These are phyloP conservation scores for Falco punctatus DNA, from an alignment of 2,113 vertebrate species.

Conservation along the genomic window DNA sequence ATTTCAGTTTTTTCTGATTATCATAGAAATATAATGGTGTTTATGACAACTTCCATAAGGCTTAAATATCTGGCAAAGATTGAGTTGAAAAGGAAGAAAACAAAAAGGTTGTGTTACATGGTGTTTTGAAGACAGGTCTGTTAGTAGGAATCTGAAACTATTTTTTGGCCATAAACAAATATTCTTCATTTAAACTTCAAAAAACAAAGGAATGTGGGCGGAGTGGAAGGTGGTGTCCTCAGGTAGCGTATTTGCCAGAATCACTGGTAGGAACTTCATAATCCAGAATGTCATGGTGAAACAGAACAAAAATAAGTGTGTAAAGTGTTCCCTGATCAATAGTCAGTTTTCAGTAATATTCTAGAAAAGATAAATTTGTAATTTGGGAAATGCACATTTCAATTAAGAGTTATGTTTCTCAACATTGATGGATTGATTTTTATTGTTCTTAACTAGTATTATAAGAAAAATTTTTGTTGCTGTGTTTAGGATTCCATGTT, in stretches of 20 bases:
- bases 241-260: background rate
- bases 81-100: background rate
- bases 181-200: background rate
- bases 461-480: background rate
- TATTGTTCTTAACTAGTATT: background rate
- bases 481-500: background rate
- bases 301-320: background rate
- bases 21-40: background rate
- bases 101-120: background rate
- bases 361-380: background rate
- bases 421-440: background rate
- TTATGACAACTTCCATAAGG: background rate
- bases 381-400: background rate
- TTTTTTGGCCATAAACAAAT: background rate
- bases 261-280: background rate
- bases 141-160: background rate
- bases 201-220: background rate
- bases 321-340: background rate
- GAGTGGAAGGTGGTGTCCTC: background rate
- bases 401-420: background rate
- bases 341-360: background rate
- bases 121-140: background rate
- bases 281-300: background rate
- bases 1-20: background rate
- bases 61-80: background rate